Base-by-base conservation (phyloP, 2,113 vertebrate species). In the Oxyruncus cristatus region DNA sequence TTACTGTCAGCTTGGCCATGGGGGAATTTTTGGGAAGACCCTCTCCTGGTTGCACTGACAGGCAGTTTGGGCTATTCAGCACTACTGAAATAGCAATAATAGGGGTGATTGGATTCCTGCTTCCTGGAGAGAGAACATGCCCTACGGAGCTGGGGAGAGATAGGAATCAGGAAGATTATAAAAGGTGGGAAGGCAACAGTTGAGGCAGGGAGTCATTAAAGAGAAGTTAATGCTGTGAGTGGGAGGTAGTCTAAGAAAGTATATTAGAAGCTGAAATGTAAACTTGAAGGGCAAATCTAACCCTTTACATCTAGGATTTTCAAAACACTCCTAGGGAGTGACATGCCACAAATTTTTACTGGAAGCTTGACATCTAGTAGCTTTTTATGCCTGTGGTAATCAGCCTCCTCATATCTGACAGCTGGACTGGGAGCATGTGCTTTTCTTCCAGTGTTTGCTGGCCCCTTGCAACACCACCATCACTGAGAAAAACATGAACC, bases 201-300 rank as follows among this genome's bases (percentile, higher is more conserved):
- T 89, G 68, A 92, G 20, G 68, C 3, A 2, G 76, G 39, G 61
- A 92, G 41, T 87, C 68, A 75, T 62, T 92, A 90, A 37, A 80
- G 30, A 21, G 44, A 88, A 85, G 72, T 73, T 89, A 94, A 93
- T 70, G 18, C 24, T 62, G 32, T 46, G 82, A 78, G 88, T 84
- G 55, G 83, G 86, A 91, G 65, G 92, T 39, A 91, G 83, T 86
- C 68, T 94, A 93, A 88, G 88, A 94, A 96, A 94, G 90, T 72
- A 63, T n/a, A 39, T 52, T 55, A 58, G 63, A 74, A 95, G 39
- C 47, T 52, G 89, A 91, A 87, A 93, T 52, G 68, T 59, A 88
- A 88, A 92, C 44, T 61, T 41, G 39, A 93, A 92, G 75, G 52
- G 80, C 32, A 95, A 87, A 92, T 53, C 58, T 35, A 86, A 18